Conservation (phyloP, 2,888 invertebrate genomes). For the Dryococelus australis region DNA sequence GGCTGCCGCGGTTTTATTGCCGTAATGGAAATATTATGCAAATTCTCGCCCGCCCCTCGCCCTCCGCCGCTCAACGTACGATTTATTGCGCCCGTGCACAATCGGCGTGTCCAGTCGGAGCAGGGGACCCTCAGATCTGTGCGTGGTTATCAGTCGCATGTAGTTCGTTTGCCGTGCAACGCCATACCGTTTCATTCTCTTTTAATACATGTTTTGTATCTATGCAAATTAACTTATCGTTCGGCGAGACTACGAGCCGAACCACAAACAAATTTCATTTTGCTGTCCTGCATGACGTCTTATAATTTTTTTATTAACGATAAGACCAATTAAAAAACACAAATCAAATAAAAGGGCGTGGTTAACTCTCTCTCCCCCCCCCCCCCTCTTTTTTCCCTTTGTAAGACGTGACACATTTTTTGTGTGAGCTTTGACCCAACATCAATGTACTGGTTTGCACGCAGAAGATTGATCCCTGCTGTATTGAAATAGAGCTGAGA, state of each 20-base stretch:
- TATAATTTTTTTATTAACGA: background rate
- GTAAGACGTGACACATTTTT: too few relatives aligned
- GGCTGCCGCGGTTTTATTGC: background rate
- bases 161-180: background rate
- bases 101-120: background rate
- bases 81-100: background rate
- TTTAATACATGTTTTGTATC: background rate
- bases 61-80: too few relatives aligned
- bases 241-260: background rate
- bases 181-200: background rate
- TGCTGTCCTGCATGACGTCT: background rate
- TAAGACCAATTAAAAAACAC: too few relatives aligned
- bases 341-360: too few relatives aligned
- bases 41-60: background rate
- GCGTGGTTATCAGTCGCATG: background rate
- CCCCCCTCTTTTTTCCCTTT: too few relatives aligned
- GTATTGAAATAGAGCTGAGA: too few relatives aligned
- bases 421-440: too few relatives aligned
- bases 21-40: slow-evolving; percentile 9
- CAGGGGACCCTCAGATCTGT: background rate
- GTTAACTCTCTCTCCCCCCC: too few relatives aligned
- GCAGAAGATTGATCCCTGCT: too few relatives aligned
- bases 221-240: background rate
- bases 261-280: background rate
- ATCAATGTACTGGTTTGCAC: too few relatives aligned